A percentile compares a stretch with the other conserved stretches of the same genome.
These are phyloP conservation scores for Cynoglossus semilaevis DNA, from an alignment of 2,113 vertebrate genomes.

Conservation along the genomic window DNA sequence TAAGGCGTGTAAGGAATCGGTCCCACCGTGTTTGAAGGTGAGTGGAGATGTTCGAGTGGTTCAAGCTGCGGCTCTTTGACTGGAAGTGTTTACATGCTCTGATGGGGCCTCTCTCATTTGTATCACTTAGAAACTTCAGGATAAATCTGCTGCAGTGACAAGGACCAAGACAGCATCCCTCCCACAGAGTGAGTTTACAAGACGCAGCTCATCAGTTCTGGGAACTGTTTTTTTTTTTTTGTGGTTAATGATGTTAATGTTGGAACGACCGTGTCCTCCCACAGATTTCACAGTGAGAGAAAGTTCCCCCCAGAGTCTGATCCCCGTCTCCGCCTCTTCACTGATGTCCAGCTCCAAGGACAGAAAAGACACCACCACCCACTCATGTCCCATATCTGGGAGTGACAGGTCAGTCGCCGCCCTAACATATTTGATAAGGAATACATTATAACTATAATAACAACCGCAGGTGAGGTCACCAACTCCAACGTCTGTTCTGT, in stretches of 20 bases:
- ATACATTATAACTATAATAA: too few relatives aligned
- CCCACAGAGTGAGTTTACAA: slow-evolving; percentile 84
- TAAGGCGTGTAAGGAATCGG: slow-evolving; percentile 85
- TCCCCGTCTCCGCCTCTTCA: slow-evolving; percentile 72
- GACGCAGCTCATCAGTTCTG: neutral
- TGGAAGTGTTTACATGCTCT: slow-evolving; percentile 19
- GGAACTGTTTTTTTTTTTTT: neutral
- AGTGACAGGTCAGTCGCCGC: slow-evolving; percentile 81
- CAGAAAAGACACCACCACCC: slow-evolving; percentile 72
- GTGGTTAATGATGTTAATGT: neutral
- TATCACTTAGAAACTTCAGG: slow-evolving; percentile 82
- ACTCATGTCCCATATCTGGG: slow-evolving; percentile 68
- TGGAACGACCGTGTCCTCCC: neutral
- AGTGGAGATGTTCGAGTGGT: slow-evolving; percentile 6
- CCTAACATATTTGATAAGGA: too few relatives aligned
- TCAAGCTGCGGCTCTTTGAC: neutral
- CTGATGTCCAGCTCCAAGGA: slow-evolving; percentile 70
- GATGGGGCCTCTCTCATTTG: slow-evolving; percentile 27
- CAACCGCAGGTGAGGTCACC: too few relatives aligned
- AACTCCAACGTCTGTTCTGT: neutral
- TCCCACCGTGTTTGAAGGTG: slow-evolving; percentile 85
- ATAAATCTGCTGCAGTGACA: slow-evolving; percentile 73
- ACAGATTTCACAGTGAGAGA: slow-evolving; percentile 86
- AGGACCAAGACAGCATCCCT: slow-evolving; percentile 82
- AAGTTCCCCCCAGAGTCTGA: slow-evolving; percentile 34